Conservation (phyloP, 2,113 vertebrate genomes). For the Oncorhynchus gorbuscha region DNA sequence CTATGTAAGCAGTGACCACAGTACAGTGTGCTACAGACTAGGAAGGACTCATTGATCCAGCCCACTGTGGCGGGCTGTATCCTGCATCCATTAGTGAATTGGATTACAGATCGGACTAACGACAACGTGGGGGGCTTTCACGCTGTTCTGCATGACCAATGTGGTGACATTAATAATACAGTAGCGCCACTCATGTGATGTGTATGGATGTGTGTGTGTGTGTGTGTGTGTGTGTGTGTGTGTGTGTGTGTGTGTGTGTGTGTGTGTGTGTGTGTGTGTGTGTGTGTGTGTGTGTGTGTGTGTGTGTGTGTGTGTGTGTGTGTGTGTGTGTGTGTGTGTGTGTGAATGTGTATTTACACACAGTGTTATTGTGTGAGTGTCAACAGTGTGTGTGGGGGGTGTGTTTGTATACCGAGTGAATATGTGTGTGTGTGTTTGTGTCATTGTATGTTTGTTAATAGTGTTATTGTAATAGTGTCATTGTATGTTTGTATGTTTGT, state of each 20-base stretch:
- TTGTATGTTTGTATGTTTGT: neutral
- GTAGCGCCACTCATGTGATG: constrained; percentile 36
- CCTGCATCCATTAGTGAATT: constrained; percentile 31
- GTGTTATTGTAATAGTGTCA: neutral
- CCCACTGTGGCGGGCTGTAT: constrained; percentile 34
- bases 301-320: neutral
- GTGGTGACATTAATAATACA: constrained; percentile 44
- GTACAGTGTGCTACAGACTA: constrained; percentile 1
- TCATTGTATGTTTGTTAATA: neutral
- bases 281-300: neutral
- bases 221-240: neutral
- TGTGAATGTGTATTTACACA: neutral
- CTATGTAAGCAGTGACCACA: neutral
- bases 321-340: neutral
- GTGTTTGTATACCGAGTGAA: neutral
- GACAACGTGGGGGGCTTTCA: constrained; percentile 48
- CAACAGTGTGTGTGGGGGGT: no score
- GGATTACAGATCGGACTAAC: neutral
- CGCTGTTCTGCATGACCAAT: constrained; percentile 46
- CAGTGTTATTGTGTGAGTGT: neutral
- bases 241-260: no score
- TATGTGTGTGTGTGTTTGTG: neutral
- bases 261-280: neutral
- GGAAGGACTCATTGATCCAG: constrained; percentile 24
- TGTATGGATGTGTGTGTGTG: neutral